phyloP scores from a whole-genome alignment of 2,888 invertebrate genomes.

The Argyra leucocephala region DNA sequence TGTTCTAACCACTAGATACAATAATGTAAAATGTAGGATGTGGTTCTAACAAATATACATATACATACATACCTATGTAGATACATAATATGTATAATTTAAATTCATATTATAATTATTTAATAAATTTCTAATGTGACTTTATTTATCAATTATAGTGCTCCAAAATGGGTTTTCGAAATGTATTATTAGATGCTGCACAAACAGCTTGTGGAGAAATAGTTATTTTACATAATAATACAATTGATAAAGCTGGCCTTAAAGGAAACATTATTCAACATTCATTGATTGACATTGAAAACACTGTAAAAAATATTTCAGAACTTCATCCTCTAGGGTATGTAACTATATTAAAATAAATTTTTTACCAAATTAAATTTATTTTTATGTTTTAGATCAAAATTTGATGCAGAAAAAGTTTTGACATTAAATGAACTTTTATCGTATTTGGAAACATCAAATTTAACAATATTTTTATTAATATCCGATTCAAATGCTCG shows the following conservation, averaged over 20 bases:
- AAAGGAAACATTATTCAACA: conserved; percentile 31
- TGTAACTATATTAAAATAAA: conserved; percentile 10
- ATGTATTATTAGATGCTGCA: conserved; percentile 39
- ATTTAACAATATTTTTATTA: conserved; percentile 37
- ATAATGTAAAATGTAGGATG: background rate
- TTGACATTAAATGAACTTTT: conserved; percentile 36
- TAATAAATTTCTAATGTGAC: background rate
- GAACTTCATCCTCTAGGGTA: conserved; percentile 42
- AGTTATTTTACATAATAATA: conserved; percentile 36
- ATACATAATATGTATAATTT: background rate
- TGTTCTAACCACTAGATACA: too few relatives aligned
- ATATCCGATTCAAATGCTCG: conserved; percentile 36
- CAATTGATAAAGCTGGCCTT: conserved; percentile 36
- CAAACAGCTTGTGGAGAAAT: conserved; percentile 40
- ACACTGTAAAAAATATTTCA: conserved; percentile 35
- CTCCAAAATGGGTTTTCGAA: conserved; percentile 37
- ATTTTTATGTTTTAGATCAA: conserved; percentile 30
- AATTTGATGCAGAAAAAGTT: conserved; percentile 39
- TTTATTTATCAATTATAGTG: conserved; percentile 30
- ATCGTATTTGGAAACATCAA: conserved; percentile 33
- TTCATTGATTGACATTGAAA: conserved; percentile 34
- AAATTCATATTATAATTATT: background rate
- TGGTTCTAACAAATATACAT: background rate
- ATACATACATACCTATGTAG: background rate
- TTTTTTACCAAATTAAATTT: background rate